Evolutionary conservation across 2,888 invertebrate genomes (phyloP).

Genomic region (Diarsia rubi): DNA sequence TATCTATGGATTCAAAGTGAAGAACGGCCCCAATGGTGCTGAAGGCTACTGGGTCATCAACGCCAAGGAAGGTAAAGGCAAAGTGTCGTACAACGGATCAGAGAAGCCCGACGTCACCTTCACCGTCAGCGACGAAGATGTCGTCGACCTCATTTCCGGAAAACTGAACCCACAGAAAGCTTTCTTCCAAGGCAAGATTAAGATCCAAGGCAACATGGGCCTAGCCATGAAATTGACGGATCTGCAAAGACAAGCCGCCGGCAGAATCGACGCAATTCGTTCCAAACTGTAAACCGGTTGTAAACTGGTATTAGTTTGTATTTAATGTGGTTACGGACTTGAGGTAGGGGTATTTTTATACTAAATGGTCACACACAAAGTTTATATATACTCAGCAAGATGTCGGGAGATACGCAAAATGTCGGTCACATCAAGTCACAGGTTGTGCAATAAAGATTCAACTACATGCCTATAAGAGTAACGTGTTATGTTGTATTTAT

Average conservation of each 20-base stretch:
- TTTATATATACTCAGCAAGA: conserved; percentile 38
- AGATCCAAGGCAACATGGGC: conserved; percentile 99
- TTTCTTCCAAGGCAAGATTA: conserved; percentile 98
- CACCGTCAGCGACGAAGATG: conserved; percentile 96
- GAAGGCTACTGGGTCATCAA: conserved; percentile 98
- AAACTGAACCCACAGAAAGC: conserved; percentile 98
- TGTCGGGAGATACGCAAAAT: conserved; percentile 29
- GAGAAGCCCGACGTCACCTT: conserved; percentile 98
- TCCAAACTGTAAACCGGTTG: conserved; percentile 93
- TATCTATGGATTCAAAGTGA: conserved; percentile 97
- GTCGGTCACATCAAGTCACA: conserved; percentile 37
- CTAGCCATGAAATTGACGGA: conserved; percentile 98
- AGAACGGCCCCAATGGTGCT: conserved; percentile 94
- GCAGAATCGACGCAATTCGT: conserved; percentile 93
- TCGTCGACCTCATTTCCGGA: conserved; percentile 96
- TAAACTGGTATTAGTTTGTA: conserved; percentile 65
- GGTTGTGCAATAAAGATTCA: conserved; percentile 51
- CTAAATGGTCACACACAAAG: conserved; percentile 57
- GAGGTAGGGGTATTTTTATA: conserved; percentile 77
- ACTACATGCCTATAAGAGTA: conserved; percentile 33
- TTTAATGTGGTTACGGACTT: conserved; percentile 76
- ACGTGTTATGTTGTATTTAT: conserved; percentile 64
- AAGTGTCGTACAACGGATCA: conserved; percentile 94
- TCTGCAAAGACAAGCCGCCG: conserved; percentile 94
- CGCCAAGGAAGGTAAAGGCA: conserved; percentile 97